Evolutionary conservation across 2,888 invertebrate species (phyloP).

Genomic region (Ophioninae sp.): DNA sequence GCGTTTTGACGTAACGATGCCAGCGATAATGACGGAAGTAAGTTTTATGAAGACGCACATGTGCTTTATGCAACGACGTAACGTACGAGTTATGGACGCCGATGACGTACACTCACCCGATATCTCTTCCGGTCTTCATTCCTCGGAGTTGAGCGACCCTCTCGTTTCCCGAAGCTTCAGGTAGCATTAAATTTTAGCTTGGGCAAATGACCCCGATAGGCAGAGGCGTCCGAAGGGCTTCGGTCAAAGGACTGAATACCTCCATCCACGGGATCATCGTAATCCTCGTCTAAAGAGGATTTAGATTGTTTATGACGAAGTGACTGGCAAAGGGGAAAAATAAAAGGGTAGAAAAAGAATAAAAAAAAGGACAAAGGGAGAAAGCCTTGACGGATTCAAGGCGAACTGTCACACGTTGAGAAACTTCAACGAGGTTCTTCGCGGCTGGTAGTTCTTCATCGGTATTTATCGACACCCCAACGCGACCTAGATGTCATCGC

Average conservation of each 20-base stretch:
- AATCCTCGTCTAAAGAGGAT: conserved; percentile 26
- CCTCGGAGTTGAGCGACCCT: background rate
- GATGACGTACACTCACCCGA: background rate
- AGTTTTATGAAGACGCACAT: background rate
- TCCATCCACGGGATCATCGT: conserved; percentile 42
- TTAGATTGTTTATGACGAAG: conserved; percentile 49
- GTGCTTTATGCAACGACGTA: background rate
- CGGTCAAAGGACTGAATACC: conserved; percentile 67
- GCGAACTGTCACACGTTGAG: background rate
- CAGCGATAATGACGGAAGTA: background rate
- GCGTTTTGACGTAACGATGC: background rate
- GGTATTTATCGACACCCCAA: background rate
- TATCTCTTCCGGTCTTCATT: background rate
- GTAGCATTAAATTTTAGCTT: conserved; percentile 23
- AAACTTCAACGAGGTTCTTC: background rate
- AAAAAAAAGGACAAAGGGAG: background rate
- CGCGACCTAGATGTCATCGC: background rate
- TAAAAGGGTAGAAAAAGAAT: background rate
- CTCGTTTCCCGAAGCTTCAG: conserved; percentile 8
- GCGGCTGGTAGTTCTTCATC: background rate
- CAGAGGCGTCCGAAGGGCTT: conserved; percentile 59
- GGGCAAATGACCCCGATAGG: conserved; percentile 44
- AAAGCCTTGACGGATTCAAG: background rate
- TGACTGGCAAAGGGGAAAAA: conserved; percentile 20
- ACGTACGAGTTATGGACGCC: background rate